These are phyloP conservation scores for Caenorhabditis angaria DNA, from an alignment of 2,888 invertebrate species.

Conservation along the genomic window DNA sequence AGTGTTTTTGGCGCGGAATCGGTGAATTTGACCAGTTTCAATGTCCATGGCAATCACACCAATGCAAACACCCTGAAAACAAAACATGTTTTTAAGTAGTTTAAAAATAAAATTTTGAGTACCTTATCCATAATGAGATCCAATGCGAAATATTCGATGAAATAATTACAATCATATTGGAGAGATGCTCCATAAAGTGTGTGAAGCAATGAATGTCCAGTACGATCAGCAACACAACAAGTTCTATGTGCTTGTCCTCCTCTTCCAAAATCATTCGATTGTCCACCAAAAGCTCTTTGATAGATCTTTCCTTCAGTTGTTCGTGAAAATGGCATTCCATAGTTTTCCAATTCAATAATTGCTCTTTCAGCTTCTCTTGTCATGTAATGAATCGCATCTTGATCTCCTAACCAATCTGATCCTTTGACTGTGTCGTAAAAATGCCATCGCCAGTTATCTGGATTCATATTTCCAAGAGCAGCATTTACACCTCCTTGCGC, in stretches of 20 bases:
- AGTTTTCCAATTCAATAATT: slow-evolving; percentile 76
- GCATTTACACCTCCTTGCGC: slow-evolving; percentile 99
- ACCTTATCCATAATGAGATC: slow-evolving; percentile 90
- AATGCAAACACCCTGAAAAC: slow-evolving; percentile 50
- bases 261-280: slow-evolving; percentile 94
- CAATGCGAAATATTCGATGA: slow-evolving; percentile 96
- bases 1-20: slow-evolving; percentile 84
- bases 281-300: slow-evolving; percentile 98
- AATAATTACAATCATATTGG: slow-evolving; percentile 95
- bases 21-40: slow-evolving; percentile 94
- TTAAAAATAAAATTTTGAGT: neutral
- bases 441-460: slow-evolving; percentile 94
- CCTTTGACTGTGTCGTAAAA: slow-evolving; percentile 80
- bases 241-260: slow-evolving; percentile 83
- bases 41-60: slow-evolving; percentile 91
- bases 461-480: slow-evolving; percentile 91
- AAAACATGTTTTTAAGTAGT: neutral
- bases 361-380: slow-evolving; percentile 78
- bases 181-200: slow-evolving; percentile 94
- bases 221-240: slow-evolving; percentile 97
- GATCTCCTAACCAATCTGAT: slow-evolving; percentile 96
- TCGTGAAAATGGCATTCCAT: slow-evolving; percentile 84
- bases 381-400: slow-evolving; percentile 98
- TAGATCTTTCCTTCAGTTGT: slow-evolving; percentile 95
- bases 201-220: slow-evolving; percentile 95